Evolutionary conservation across 1,140 invertebrate species (phyloP).

Genomic region (Heterodera carotae): DNA sequence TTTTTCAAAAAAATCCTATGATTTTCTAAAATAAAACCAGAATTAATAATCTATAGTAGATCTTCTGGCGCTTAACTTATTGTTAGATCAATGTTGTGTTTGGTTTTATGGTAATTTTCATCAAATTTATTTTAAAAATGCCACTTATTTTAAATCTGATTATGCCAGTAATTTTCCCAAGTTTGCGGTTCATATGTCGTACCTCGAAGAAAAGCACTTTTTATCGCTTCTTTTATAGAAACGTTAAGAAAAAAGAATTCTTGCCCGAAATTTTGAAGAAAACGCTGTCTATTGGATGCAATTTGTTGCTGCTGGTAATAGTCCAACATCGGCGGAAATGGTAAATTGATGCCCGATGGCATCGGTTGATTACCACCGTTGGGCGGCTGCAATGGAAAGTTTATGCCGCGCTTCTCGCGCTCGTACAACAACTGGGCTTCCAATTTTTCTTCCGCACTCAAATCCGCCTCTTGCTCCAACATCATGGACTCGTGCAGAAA

Average conservation of each 20-base stretch:
- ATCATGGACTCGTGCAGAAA: slow-evolving; percentile 95
- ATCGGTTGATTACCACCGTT: neutral
- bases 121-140: too few relatives aligned
- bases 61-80: too few relatives aligned
- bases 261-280: neutral
- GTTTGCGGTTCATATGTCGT: too few relatives aligned
- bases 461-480: slow-evolving; percentile 88
- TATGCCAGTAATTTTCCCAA: too few relatives aligned
- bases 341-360: slow-evolving; percentile 26
- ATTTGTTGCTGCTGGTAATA: slow-evolving; percentile 34
- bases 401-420: slow-evolving; percentile 74
- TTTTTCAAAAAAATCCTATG: too few relatives aligned
- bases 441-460: slow-evolving; percentile 90
- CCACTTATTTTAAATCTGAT: too few relatives aligned
- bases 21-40: too few relatives aligned
- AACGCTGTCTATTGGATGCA: neutral
- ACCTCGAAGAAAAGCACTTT: too few relatives aligned
- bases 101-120: too few relatives aligned
- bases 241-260: too few relatives aligned
- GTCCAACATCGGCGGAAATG: slow-evolving; percentile 15
- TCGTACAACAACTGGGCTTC: slow-evolving; percentile 90
- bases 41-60: too few relatives aligned
- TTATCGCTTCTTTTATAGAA: neutral
- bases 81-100: too few relatives aligned
- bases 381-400: neutral